Evolutionary conservation across 2,888 invertebrate genomes (phyloP), one percentile per base, ranked within the genome.

Genomic region (Dicyrtomina minuta): DNA sequence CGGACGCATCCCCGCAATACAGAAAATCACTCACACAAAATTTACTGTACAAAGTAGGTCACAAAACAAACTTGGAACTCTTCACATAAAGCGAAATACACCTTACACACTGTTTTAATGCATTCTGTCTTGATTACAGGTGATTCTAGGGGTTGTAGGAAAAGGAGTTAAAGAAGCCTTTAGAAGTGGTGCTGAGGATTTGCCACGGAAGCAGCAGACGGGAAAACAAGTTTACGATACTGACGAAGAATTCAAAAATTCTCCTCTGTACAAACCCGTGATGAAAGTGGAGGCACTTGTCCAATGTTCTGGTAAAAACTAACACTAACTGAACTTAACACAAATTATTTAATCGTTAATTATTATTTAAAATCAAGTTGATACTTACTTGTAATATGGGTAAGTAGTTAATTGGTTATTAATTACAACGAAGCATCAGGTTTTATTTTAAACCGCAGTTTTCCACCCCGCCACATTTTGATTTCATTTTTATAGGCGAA

Each of bases 41-140:
- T 8, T 82, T 94, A n/a, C 88, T 93, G 79, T 94, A 92, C 81
- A 93, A 92, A 86, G 90, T 74, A 88, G 72, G 84, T 91, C 79
- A n/a, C n/a, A n/a, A n/a, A n/a, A n/a, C n/a, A n/a, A n/a, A n/a
- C n/a, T n/a, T n/a, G n/a, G n/a, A n/a, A n/a, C n/a, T n/a, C n/a
- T n/a, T n/a, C n/a, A n/a, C n/a, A n/a, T n/a, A n/a, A n/a, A n/a
- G n/a, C n/a, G 17, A 5, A 46, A 0, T 15, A 4, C 33, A 15
- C 41, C n/a, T 58, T 1, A 56, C 26, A 24, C 13, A 15, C 33
- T n/a, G 6, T 17, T 26, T 13, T 27, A 33, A 4, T 17, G 33
- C 4, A 33, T n/a, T 27, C 15, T 12, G 24, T 24, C n/a, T 20
- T 10, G 51, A 4, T 24, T 5, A 10, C 10, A 3, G 4, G 12